Conservation (phyloP, 2,888 invertebrate species). For the Dromius quadrimaculatus region DNA sequence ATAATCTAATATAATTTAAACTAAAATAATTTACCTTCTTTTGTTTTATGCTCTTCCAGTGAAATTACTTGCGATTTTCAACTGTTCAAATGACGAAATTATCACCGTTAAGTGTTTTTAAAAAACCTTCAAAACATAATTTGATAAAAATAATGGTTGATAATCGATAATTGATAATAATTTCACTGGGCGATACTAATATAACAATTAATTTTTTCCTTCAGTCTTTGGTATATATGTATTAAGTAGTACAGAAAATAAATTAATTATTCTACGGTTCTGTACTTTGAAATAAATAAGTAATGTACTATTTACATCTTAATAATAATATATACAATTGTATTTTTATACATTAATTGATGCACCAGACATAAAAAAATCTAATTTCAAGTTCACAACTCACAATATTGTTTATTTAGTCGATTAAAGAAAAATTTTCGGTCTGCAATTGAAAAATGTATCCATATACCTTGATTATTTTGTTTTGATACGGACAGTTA, state of each 20-base stretch:
- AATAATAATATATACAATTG: constrained; percentile 24
- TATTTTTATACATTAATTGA: constrained; percentile 31
- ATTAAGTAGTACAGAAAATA: constrained; percentile 32
- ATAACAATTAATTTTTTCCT: constrained; percentile 22
- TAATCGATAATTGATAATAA: constrained; percentile 18
- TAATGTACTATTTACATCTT: constrained; percentile 45
- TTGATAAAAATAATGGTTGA: not conserved
- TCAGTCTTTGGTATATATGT: constrained; percentile 51
- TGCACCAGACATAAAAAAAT: constrained; percentile 29
- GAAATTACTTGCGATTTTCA: not conserved
- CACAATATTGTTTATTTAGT: not conserved
- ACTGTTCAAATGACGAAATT: not conserved
- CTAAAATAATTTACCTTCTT: constrained; percentile 14
- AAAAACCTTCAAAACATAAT: too few species aligned
- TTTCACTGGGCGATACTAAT: constrained; percentile 38
- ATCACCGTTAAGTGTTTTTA: too few species aligned
- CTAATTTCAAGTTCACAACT: constrained; percentile 7
- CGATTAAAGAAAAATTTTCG: too few species aligned
- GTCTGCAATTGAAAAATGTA: too few species aligned
- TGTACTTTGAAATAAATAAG: constrained; percentile 34
- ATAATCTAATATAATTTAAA: constrained; percentile 10
- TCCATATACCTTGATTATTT: too few species aligned
- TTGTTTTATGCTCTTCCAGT: not conserved
- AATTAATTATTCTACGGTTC: constrained; percentile 29
- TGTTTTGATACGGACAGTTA: too few species aligned